Evolutionary conservation across 2,888 invertebrate species (phyloP).

Genomic region (Prosapia bicincta): DNA sequence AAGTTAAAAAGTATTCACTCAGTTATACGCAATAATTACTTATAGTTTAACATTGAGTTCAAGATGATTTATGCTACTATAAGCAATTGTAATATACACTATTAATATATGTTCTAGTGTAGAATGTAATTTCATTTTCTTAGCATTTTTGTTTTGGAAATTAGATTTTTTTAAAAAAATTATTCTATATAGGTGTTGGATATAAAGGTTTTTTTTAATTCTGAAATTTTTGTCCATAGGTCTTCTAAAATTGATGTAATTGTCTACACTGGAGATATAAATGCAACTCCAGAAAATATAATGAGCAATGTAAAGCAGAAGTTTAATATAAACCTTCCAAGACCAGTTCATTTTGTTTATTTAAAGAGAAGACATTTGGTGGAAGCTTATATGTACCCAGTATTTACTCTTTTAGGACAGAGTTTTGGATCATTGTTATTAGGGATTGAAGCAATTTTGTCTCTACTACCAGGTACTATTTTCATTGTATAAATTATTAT

Average conservation of each 20-base stretch:
- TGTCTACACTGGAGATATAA: conserved; percentile 91
- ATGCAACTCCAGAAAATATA: conserved; percentile 72
- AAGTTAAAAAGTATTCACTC: too few relatives aligned
- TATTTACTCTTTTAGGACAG: conserved; percentile 88
- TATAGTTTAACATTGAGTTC: too few relatives aligned
- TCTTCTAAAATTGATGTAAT: conserved; percentile 72
- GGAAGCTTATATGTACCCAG: conserved; percentile 81
- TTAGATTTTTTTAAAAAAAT: conserved; percentile 22
- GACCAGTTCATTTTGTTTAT: conserved; percentile 74
- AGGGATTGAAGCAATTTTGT: conserved; percentile 82
- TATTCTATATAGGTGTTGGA: background rate
- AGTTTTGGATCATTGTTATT: conserved; percentile 62
- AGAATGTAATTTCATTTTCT: background rate
- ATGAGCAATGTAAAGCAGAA: conserved; percentile 70
- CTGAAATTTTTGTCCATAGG: too few relatives aligned
- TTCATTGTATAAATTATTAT: too few relatives aligned
- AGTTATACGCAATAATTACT: too few relatives aligned
- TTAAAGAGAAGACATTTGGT: conserved; percentile 70
- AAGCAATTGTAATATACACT: too few relatives aligned
- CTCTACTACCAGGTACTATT: conserved; percentile 78
- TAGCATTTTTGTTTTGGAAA: too few relatives aligned
- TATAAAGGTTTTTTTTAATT: background rate
- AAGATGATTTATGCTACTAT: too few relatives aligned
- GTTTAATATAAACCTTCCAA: conserved; percentile 66
- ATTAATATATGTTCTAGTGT: background rate